Evolutionary conservation across 2,797 vertebrate genomes (phyloP), one percentile per base, ranked within the genome.

Genomic region (Mastacembelus armatus): DNA sequence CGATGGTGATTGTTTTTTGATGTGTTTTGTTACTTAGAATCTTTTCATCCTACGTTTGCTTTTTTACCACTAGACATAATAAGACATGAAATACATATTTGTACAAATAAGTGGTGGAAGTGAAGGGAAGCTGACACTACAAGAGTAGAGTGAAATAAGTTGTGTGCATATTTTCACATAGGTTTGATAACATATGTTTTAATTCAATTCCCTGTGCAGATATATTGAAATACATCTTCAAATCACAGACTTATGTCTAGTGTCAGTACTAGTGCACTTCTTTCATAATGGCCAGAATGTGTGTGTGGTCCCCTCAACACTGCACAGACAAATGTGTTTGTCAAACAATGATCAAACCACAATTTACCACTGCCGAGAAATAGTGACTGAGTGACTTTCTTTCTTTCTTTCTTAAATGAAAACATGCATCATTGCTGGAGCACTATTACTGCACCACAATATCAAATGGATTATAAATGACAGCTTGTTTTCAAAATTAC

Each of bases 1-100:
- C 40, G 58, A 68, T 5, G 32, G n/a, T 71, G 38, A 83, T 69
- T 67, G 68, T 67, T 76, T n/a, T 64, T 7, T 72, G 80, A 76
- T 30, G 12, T 68, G 16, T 73, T 61, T 54, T 51, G 45, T 76
- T 76, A 44, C 50, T 32, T n/a, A 45, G 38, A 24, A 57, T 50
- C 49, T 42, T 24, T 27, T 27, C 18, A 18, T 55, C 16, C 38
- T 44, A 8, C 5, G 55, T 18, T 48, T 50, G 30, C 19, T 64
- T 38, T 71, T 63, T 49, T 54, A 66, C 48, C 29, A 36, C 12
- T 0, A 39, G 12, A 77, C 44, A 62, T 58, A 58, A 55, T 27
- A 69, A 65, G 12, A 50, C 19, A 54, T 14, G 50, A 59, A 44
- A 58, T 47, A 40, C 43, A 40, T 48, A 39, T 52, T 66, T 65